A percentile compares a stretch with the other conserved stretches of the same genome.
Evolutionary conservation across 2,797 vertebrate species (phyloP).

Genomic region (Artibeus jamaicensis): DNA sequence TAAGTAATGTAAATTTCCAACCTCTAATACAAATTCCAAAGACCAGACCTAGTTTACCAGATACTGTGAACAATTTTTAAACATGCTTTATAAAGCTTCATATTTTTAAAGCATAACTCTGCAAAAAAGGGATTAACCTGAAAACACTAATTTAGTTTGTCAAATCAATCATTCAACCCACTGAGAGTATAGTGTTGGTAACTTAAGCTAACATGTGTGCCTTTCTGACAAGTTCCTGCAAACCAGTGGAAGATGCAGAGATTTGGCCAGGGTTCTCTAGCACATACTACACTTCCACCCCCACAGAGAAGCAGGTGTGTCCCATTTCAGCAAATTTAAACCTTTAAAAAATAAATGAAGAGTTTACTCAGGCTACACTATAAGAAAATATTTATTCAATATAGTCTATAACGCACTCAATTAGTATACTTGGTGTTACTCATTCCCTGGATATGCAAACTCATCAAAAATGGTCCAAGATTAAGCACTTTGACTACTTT

Average conservation of each 20-base stretch:
- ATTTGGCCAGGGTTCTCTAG: not conserved
- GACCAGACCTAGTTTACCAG: not conserved
- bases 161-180: not conserved
- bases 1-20: not conserved
- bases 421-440: not conserved
- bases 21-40: not conserved
- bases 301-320: not conserved
- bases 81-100: constrained; percentile 30
- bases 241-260: not conserved
- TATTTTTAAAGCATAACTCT: constrained; percentile 25
- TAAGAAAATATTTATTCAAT: not conserved
- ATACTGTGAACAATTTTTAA: constrained; percentile 41
- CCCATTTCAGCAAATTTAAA: not conserved
- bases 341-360: not conserved
- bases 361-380: not conserved
- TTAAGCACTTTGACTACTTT: not conserved
- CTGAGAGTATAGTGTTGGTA: not conserved
- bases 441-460: not conserved
- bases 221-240: not conserved
- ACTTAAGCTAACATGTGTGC: not conserved
- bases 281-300: not conserved
- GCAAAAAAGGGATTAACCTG: not conserved
- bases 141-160: constrained; percentile 18
- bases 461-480: not conserved
- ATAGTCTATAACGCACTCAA: not conserved